These are phyloP conservation scores for Myrmophylax atrothorax DNA, from an alignment of 2,113 vertebrate species.

Conservation along the genomic window DNA sequence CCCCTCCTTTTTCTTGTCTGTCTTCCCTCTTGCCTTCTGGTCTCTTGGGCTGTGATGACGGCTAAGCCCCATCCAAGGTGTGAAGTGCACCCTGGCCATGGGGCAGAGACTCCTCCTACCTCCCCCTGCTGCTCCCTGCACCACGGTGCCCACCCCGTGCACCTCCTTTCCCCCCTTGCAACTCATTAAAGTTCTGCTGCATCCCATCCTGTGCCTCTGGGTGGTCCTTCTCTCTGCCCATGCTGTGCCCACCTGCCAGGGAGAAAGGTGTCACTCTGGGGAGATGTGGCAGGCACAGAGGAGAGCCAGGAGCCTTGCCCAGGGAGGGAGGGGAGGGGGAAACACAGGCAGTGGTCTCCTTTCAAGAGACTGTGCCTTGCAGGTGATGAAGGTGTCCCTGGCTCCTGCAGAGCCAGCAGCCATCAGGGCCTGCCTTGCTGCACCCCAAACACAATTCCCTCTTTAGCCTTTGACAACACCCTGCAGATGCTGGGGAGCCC, in stretches of 20 bases:
- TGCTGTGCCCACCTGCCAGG: rapidly evolving
- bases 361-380: no score
- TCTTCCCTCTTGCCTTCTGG: not conserved
- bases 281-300: not conserved
- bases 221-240: not conserved
- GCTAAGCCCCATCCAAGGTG: not conserved
- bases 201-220: not conserved
- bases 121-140: not conserved
- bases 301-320: rapidly evolving
- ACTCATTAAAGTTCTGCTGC: conserved; percentile 19
- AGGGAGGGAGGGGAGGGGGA: not conserved
- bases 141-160: rapidly evolving
- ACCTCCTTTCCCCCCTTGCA: not conserved
- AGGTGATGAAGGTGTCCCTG: not conserved
- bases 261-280: not conserved
- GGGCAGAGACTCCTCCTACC: not conserved
- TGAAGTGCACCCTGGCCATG: not conserved
- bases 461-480: not conserved
- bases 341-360: not conserved
- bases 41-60: not conserved
- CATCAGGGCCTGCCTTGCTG: not conserved
- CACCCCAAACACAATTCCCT: not conserved
- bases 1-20: not conserved
- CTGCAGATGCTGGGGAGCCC: not conserved
- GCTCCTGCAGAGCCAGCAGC: not conserved